Conservation (phyloP, 2,797 vertebrate genomes). For the Sebastes minor region DNA sequence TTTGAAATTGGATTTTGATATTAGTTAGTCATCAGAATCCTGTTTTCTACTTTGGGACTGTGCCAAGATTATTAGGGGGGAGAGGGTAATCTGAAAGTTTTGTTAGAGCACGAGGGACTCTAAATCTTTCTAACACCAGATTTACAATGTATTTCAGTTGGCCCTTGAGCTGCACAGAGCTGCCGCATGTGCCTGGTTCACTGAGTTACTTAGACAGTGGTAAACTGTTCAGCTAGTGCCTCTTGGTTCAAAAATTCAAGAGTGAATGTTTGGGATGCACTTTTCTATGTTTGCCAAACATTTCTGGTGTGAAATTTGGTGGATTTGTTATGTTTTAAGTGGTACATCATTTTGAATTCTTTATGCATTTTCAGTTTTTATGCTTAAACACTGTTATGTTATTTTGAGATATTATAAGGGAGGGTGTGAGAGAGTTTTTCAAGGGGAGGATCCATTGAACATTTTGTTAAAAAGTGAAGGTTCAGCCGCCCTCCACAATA, state of each 20-base stretch:
- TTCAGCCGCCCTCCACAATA: background rate
- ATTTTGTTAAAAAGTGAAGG: background rate
- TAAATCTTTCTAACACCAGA: background rate
- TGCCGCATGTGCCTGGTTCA: background rate
- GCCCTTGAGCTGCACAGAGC: background rate
- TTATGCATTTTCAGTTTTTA: background rate
- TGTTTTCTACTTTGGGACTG: background rate
- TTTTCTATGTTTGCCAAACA: background rate
- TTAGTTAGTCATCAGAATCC: background rate
- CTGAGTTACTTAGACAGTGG: background rate
- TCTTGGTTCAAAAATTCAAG: background rate
- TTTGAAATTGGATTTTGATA: background rate
- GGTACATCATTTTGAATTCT: background rate
- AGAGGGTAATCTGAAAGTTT: background rate
- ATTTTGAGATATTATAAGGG: background rate
- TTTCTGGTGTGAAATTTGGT: background rate
- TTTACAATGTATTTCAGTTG: background rate
- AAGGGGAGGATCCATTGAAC: background rate
- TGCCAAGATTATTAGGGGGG: background rate
- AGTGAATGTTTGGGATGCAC: background rate
- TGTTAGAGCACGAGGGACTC: background rate
- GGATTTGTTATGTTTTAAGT: background rate
- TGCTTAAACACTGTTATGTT: background rate
- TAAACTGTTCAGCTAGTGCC: background rate
- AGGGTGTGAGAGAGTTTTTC: background rate